A percentile compares a stretch with the other conserved stretches of the same genome.
Evolutionary conservation across 2,113 vertebrate species (phyloP).

Genomic region (Protobothrops mucrosquamatus): DNA sequence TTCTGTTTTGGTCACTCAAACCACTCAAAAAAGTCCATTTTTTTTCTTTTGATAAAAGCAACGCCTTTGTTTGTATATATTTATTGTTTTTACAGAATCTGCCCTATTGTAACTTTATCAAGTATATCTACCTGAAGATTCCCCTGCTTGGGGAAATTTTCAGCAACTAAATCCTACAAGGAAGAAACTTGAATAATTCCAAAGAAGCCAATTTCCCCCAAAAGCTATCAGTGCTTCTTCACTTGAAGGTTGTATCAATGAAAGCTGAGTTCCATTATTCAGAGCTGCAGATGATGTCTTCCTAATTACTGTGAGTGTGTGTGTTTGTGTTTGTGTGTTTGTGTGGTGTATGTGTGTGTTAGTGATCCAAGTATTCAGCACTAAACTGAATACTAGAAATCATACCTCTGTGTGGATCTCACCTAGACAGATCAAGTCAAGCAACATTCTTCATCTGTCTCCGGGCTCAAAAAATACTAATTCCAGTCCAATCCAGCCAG

Average conservation of each 20-base stretch:
- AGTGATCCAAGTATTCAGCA: background rate
- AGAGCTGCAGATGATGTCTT: background rate
- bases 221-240: background rate
- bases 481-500: background rate
- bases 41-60: background rate
- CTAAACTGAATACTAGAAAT: background rate
- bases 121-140: background rate
- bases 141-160: background rate
- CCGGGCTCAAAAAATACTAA: background rate
- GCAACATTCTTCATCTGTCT: background rate
- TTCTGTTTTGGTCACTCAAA: background rate
- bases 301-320: too few relatives aligned
- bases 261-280: background rate
- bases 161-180: background rate
- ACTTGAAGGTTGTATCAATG: background rate
- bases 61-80: background rate
- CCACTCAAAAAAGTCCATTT: background rate
- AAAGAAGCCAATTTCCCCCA: background rate
- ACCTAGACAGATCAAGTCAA: background rate
- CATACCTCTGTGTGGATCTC: background rate
- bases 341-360: too few relatives aligned
- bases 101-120: background rate
- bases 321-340: too few relatives aligned
- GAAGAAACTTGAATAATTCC: background rate
- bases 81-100: background rate